These are phyloP conservation scores for Pomatostomus ruficeps DNA, from an alignment of 2,113 vertebrate species.

Conservation along the genomic window DNA sequence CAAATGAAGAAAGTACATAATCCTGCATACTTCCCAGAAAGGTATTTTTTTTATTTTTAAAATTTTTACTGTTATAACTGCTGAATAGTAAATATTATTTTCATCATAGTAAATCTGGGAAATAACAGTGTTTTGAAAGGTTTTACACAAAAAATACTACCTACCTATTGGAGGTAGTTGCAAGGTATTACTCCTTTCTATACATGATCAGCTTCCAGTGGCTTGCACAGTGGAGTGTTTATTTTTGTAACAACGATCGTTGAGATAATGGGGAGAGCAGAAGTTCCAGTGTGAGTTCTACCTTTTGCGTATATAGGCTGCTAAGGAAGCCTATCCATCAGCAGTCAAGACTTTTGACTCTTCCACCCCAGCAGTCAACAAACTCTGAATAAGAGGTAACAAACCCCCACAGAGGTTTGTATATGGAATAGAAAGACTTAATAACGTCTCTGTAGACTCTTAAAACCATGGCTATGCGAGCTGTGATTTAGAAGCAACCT, in stretches of 20 bases:
- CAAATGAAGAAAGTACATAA: not conserved
- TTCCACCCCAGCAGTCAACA: not conserved
- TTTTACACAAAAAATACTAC: not conserved
- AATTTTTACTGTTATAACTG: not conserved
- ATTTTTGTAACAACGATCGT: not conserved
- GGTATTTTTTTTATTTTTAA: not conserved
- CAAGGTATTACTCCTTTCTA: not conserved
- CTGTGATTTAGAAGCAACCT: conserved; percentile 31
- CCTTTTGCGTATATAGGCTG: not conserved
- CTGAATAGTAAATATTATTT: not conserved
- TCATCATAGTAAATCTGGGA: not conserved
- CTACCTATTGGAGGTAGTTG: not conserved
- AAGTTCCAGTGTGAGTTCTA: not conserved
- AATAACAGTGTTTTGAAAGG: not conserved
- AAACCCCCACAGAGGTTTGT: conserved; percentile 9
- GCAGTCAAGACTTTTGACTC: not conserved
- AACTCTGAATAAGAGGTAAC: conserved; percentile 13
- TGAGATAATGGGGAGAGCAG: not conserved
- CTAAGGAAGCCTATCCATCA: not conserved
- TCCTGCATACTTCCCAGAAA: not conserved
- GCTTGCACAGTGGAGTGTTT: not conserved
- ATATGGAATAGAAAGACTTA: conserved; percentile 6
- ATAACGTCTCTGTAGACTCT: conserved; percentile 54
- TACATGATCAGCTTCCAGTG: not conserved
- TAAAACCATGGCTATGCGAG: conserved; percentile 47